Conservation (phyloP, 2,113 vertebrate genomes). For the Phaethornis superciliosus region DNA sequence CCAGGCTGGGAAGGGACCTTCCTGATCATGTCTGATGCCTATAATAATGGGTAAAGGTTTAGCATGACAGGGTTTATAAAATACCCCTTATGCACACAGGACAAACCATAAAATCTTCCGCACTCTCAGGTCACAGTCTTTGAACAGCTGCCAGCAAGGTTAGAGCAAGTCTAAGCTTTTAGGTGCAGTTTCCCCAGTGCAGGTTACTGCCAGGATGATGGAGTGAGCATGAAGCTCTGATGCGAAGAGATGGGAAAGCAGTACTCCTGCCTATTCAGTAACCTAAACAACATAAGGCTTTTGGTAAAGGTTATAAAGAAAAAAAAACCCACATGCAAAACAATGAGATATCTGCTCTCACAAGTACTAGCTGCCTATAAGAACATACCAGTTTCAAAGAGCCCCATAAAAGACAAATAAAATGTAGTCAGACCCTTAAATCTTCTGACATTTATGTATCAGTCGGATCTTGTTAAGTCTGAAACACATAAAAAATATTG, state of each 20-base stretch:
- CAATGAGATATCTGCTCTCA: background rate
- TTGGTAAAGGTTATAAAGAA: background rate
- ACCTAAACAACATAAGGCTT: background rate
- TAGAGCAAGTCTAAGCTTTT: background rate
- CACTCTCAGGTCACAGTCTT: background rate
- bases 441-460: background rate
- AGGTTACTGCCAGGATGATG: background rate
- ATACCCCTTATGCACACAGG: background rate
- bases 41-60: background rate
- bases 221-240: accelerated
- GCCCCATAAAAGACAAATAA: background rate
- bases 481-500: background rate
- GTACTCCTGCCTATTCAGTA: background rate
- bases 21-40: background rate
- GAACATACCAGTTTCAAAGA: background rate
- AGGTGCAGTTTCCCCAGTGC: background rate
- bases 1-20: background rate
- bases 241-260: background rate
- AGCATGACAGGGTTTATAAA: background rate
- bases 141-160: background rate
- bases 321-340: background rate
- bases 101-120: background rate
- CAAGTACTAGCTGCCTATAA: background rate
- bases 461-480: background rate
- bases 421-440: background rate